Conservation (phyloP, 2,797 vertebrate genomes). For the Lates japonicus region DNA sequence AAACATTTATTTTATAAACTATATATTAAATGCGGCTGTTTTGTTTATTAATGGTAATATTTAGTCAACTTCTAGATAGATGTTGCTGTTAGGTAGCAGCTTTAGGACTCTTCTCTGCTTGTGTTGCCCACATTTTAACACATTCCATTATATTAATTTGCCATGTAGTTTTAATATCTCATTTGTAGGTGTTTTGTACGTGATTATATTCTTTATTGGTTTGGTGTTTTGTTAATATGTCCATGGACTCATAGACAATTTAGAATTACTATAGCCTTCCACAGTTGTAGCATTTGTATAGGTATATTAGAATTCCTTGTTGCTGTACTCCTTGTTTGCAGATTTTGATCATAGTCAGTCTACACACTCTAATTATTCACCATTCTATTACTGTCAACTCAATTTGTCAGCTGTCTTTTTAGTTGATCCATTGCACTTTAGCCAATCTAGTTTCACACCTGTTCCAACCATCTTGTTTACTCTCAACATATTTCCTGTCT, state of each 20-base stretch:
- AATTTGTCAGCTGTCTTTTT: conserved; percentile 55
- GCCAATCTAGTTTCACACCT: conserved; percentile 61
- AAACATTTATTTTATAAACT: neutral
- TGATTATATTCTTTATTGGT: conserved; percentile 5
- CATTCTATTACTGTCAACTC: conserved; percentile 38
- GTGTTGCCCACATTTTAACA: neutral
- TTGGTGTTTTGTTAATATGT: conserved; percentile 2
- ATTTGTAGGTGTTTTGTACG: neutral
- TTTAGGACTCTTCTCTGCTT: neutral
- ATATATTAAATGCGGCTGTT: neutral
- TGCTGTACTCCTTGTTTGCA: conserved; percentile 2
- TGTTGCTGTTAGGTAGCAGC: neutral
- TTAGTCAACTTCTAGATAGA: neutral
- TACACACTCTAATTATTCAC: conserved; percentile 18
- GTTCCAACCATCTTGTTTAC: conserved; percentile 56
- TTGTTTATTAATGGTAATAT: neutral
- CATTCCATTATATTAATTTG: neutral
- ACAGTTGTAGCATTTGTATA: neutral
- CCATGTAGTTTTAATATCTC: neutral
- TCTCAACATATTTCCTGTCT: conserved; percentile 60
- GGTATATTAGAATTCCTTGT: neutral
- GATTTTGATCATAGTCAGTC: too few relatives aligned
- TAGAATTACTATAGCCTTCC: neutral
- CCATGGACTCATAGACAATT: neutral
- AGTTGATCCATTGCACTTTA: conserved; percentile 16